Evolutionary conservation across 2,888 invertebrate species (phyloP).

Genomic region (Ormyrus rosae): DNA sequence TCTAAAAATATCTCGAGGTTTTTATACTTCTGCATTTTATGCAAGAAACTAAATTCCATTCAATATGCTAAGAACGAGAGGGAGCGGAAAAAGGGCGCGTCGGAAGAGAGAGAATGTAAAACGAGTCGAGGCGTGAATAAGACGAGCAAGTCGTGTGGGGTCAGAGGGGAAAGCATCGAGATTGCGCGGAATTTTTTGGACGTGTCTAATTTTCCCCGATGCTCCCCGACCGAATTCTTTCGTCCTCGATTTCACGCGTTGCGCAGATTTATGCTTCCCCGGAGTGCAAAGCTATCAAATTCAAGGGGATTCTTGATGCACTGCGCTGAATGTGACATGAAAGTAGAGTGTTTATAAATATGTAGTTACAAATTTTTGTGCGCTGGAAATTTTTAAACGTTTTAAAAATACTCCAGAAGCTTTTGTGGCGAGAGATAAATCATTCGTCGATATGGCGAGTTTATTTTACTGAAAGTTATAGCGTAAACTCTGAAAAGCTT

Average conservation of each 20-base stretch:
- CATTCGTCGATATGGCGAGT: too few species aligned
- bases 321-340: too few species aligned
- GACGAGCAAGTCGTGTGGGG: too few species aligned
- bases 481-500: too few species aligned
- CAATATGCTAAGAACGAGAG: not conserved
- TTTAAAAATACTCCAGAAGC: too few species aligned
- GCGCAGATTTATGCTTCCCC: not conserved
- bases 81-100: not conserved
- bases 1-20: not conserved
- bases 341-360: too few species aligned
- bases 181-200: conserved; percentile 26
- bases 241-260: not conserved
- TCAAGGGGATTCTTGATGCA: not conserved
- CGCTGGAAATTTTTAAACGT: too few species aligned
- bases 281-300: not conserved
- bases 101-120: not conserved
- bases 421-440: too few species aligned
- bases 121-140: too few species aligned
- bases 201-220: conserved; percentile 11
- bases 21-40: conserved; percentile 1
- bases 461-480: too few species aligned
- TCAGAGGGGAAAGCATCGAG: not conserved
- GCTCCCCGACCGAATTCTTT: conserved; percentile 12
- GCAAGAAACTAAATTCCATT: conserved; percentile 61
- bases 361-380: too few species aligned